These are phyloP conservation scores for Caenorhabditis plicata DNA, from an alignment of 2,888 invertebrate genomes.

Conservation along the genomic window DNA sequence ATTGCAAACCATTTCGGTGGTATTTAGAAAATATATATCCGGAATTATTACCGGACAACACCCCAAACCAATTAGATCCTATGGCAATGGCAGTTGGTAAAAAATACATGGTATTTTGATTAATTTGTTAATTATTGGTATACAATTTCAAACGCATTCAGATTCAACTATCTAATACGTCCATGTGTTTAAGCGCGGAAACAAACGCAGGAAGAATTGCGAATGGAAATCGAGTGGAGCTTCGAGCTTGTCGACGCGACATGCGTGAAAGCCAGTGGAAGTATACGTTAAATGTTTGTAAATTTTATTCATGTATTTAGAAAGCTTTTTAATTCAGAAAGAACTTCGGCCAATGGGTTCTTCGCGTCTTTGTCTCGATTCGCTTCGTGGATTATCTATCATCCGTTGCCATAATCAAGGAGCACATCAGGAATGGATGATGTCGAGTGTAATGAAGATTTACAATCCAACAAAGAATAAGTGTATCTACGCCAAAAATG, in stretches of 20 bases:
- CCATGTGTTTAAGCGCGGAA: slow-evolving; percentile 43
- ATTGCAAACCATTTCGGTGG: slow-evolving; percentile 96
- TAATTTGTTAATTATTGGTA: background rate
- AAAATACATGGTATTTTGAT: slow-evolving; percentile 36
- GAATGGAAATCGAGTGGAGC: slow-evolving; percentile 32
- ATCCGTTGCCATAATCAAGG: slow-evolving; percentile 90
- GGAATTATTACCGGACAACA: slow-evolving; percentile 80
- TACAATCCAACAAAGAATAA: no score
- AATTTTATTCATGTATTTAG: background rate
- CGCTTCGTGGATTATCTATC: slow-evolving; percentile 74
- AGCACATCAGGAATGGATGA: slow-evolving; percentile 86
- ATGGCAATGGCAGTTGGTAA: slow-evolving; percentile 22
- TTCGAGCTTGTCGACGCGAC: slow-evolving; percentile 23
- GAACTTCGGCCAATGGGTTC: slow-evolving; percentile 83
- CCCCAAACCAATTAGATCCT: slow-evolving; percentile 27
- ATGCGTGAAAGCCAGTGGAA: slow-evolving; percentile 37
- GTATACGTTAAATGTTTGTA: slow-evolving; percentile 23
- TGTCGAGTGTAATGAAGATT: no score
- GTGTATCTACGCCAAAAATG: no score
- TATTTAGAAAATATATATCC: slow-evolving; percentile 89
- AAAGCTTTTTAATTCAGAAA: slow-evolving; percentile 69
- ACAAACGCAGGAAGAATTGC: slow-evolving; percentile 29
- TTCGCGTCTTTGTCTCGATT: slow-evolving; percentile 80
- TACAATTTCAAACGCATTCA: no score
- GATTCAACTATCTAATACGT: slow-evolving; percentile 37